Evolutionary conservation across 2,888 invertebrate genomes (phyloP), one percentile per base, ranked within the genome.

Genomic region (Chironomus riparius): DNA sequence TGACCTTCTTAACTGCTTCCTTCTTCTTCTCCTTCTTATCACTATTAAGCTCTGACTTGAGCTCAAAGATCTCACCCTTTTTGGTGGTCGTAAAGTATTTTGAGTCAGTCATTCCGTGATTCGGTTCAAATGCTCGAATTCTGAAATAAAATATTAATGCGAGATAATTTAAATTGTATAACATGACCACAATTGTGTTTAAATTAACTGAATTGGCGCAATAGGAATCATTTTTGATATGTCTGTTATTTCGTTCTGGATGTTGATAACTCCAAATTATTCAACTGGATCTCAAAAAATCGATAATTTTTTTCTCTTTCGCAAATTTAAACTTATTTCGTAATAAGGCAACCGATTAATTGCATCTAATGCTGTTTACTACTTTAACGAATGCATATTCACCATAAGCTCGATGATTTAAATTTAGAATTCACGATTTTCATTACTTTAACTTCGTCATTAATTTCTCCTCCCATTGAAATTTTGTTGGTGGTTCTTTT

Each of bases 1-100:
- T 99, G 21, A 99, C 98, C 89, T 99, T 99, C 85, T 99, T 99
- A 0, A 99, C 98, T 71, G 99, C 99, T 85, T 99, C 99, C 83
- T 98, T 94, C 84, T 98, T 98, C 86, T 99, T 98, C 82, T 99
- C 98, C 81, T 99, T 99, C 85, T 98, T 99, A 83, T 99, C 99
- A 88, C 97, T 98, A 84, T 99, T 99, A 76, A 99, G 86, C 85
- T 99, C 99, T 5, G 97, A 97, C 84, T 99, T 99, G 76, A 99
- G 86, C 86, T 99, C 99, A 86, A 98, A 99, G 82, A 99, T 98
- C 86, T 99, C 99, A 80, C 99, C 98, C 85, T 99, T 99, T 85
- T 99, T 99, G 78, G 98, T 99, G 78, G 98, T 99, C 7, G 98
- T 98, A 84, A 99, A 99, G 86, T 99, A 99, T 85, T 99, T 99